These are phyloP conservation scores for Drosophila barbarae DNA, from an alignment of 2,888 invertebrate genomes.

Conservation along the genomic window DNA sequence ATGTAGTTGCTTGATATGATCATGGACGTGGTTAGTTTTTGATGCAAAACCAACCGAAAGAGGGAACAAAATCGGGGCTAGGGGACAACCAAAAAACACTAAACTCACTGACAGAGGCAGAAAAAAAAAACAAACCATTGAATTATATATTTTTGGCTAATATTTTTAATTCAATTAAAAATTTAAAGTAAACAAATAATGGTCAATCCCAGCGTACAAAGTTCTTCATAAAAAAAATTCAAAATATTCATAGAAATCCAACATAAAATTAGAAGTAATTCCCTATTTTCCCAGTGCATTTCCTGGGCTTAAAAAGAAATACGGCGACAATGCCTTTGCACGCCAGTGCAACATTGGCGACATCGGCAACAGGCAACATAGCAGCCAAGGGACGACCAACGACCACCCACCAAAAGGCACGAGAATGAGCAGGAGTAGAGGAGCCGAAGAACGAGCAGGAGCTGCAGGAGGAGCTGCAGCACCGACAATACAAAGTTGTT, in stretches of 20 bases:
- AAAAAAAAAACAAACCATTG: conserved; percentile 1
- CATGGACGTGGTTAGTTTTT: conserved; percentile 12
- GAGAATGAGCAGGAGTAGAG: conserved; percentile 19
- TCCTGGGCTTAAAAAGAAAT: conserved; percentile 13
- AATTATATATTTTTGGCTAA: background rate
- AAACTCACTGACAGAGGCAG: conserved; percentile 49
- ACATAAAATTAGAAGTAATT: background rate
- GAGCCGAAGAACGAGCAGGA: conserved; percentile 12
- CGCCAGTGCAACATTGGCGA: conserved; percentile 11
- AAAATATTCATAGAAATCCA: background rate
- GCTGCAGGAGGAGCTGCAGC: conserved; percentile 7
- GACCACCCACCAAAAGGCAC: conserved; percentile 74
- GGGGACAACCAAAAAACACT: conserved; percentile 38
- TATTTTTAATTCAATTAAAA: background rate
- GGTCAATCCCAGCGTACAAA: too few species aligned
- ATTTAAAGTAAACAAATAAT: background rate
- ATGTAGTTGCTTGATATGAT: conserved; percentile 1
- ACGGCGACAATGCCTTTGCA: conserved; percentile 14
- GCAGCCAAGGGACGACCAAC: conserved; percentile 59
- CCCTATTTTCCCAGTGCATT: background rate
- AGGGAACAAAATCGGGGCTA: conserved; percentile 14
- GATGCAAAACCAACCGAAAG: conserved; percentile 9
- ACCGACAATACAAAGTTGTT: conserved; percentile 48
- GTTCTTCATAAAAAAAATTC: background rate
- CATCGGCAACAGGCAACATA: conserved; percentile 14